Evolutionary conservation across 2,888 invertebrate species (phyloP).

Genomic region (Morpho achilles): DNA sequence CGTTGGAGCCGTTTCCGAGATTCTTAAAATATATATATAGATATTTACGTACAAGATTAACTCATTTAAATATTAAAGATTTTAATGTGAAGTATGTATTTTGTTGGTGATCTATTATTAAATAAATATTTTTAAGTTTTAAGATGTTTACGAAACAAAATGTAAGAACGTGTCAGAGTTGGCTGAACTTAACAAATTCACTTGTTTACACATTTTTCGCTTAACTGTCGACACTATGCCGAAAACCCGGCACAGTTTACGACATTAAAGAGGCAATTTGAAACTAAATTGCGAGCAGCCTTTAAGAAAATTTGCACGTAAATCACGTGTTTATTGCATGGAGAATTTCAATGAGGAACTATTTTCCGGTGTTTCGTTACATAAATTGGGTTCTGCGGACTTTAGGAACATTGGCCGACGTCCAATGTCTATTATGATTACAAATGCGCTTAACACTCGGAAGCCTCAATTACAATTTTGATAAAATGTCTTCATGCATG

Average conservation of each 20-base stretch:
- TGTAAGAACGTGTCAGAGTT: no score
- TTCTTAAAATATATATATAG: no score
- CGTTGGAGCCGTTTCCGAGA: no score
- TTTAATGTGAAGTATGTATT: no score
- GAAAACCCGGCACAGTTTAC: conserved; percentile 13
- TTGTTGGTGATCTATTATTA: no score
- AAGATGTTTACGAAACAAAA: no score
- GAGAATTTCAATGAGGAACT: conserved; percentile 38
- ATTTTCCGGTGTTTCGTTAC: conserved; percentile 45
- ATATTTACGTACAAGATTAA: no score
- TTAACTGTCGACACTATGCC: conserved; percentile 9
- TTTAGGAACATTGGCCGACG: conserved; percentile 35
- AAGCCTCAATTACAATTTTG: not conserved
- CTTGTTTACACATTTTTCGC: conserved; percentile 3
- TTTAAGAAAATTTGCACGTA: conserved; percentile 36
- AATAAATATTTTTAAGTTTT: no score
- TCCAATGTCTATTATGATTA: conserved; percentile 32
- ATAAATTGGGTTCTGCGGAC: conserved; percentile 45
- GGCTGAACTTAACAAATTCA: no score
- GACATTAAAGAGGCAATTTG: conserved; percentile 23
- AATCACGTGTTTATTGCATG: conserved; percentile 37
- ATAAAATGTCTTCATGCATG: not conserved
- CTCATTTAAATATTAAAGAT: no score
- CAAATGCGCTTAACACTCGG: conserved; percentile 2
- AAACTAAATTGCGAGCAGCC: conserved; percentile 22